Percentiles rank a stretch among this genome's conserved stretches.
phyloP scores from a whole-genome alignment of 2,888 invertebrate genomes.

The Idaea straminata region DNA sequence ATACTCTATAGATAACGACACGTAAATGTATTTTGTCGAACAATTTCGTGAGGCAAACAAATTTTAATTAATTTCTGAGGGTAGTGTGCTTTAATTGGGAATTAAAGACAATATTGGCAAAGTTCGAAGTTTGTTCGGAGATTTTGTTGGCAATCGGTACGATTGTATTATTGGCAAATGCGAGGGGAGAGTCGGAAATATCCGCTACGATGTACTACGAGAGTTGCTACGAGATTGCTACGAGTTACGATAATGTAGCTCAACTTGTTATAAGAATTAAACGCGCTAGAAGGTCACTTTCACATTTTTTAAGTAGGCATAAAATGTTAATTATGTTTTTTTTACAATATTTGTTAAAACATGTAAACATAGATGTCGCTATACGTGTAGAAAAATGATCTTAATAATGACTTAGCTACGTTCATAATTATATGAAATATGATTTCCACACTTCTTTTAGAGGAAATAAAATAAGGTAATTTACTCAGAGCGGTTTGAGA shows the following conservation, averaged over 20 bases:
- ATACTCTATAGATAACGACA: slow-evolving; percentile 16
- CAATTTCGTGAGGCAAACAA: slow-evolving; percentile 32
- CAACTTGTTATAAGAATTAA: slow-evolving; percentile 11
- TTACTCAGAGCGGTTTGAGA: background rate
- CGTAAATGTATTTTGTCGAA: slow-evolving; percentile 20
- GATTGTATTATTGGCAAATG: slow-evolving; percentile 15
- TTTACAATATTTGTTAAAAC: background rate
- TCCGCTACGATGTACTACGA: slow-evolving; percentile 28
- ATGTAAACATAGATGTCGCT: slow-evolving; percentile 27
- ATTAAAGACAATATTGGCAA: slow-evolving; percentile 35
- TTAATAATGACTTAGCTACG: background rate
- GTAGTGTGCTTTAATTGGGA: slow-evolving; percentile 23
- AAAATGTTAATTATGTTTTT: background rate
- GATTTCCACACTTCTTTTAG: background rate
- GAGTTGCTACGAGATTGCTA: slow-evolving; percentile 30
- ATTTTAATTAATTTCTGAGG: slow-evolving; percentile 35
- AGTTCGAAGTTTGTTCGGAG: slow-evolving; percentile 26
- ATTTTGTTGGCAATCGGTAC: slow-evolving; percentile 16
- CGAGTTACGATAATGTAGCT: slow-evolving; percentile 12
- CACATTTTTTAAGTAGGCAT: background rate
- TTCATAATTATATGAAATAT: background rate
- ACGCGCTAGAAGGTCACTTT: background rate
- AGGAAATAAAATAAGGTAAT: background rate
- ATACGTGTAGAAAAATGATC: slow-evolving; percentile 7
- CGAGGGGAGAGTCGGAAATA: slow-evolving; percentile 14